Evolutionary conservation across 2,888 invertebrate species (phyloP).

Genomic region (Patella depressa): DNA sequence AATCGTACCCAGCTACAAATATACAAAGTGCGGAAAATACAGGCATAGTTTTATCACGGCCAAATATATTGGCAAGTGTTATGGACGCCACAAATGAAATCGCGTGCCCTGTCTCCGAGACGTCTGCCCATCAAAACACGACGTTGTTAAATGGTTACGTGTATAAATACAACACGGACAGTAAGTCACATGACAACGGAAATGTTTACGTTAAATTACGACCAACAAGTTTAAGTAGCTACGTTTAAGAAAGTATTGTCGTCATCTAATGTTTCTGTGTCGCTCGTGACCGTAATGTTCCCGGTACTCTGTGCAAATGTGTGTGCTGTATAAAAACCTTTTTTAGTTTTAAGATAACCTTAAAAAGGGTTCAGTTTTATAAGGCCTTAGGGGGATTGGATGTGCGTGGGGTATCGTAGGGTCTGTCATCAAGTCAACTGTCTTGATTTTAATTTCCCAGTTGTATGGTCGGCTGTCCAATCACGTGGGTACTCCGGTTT

Average conservation of each 20-base stretch:
- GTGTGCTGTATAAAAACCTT: too few relatives aligned
- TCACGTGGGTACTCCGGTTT: too few relatives aligned
- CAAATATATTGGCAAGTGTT: conserved; percentile 1
- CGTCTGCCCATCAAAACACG: background rate
- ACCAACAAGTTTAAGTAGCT: conserved; percentile 10
- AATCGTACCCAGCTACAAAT: conserved; percentile 10
- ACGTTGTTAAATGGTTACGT: background rate
- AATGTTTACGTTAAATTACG: conserved; percentile 6
- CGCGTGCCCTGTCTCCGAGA: background rate
- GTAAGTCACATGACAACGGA: background rate
- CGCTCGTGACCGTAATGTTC: too few relatives aligned
- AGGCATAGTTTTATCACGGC: conserved; percentile 1
- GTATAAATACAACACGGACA: background rate
- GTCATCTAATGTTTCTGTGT: too few relatives aligned
- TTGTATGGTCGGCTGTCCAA: too few relatives aligned
- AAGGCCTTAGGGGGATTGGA: too few relatives aligned
- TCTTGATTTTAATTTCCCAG: too few relatives aligned
- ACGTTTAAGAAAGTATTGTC: background rate
- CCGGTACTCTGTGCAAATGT: too few relatives aligned
- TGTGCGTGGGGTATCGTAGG: too few relatives aligned
- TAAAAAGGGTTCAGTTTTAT: too few relatives aligned
- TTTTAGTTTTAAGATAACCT: too few relatives aligned
- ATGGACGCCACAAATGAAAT: background rate
- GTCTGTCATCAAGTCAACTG: too few relatives aligned
- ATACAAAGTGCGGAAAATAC: background rate